Conservation (phyloP, 92 coral and sea anemone species). For the Zoanthus sansibaricus region DNA sequence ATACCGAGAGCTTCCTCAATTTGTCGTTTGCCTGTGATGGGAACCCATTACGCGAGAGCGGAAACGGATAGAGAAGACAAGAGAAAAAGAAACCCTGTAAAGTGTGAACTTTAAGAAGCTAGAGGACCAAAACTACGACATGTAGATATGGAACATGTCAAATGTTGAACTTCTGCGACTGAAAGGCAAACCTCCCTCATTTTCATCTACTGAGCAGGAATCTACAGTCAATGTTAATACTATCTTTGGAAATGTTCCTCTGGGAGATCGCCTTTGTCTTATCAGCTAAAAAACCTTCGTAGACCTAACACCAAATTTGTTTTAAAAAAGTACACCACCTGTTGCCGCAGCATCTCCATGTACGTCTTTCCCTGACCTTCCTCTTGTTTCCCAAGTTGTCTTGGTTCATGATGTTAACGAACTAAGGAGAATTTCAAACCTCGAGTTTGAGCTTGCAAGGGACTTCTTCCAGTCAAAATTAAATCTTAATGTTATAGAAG, state of each 20-base stretch:
- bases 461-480: no score
- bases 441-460: no score
- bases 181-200: conserved; percentile 45
- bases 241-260: conserved; percentile 61
- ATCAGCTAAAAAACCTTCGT: conserved; percentile 7
- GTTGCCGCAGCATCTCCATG: no score
- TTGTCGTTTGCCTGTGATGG: conserved; percentile 69
- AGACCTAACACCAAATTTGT: no score
- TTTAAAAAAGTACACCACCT: not conserved
- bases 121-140: no score
- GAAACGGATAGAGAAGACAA: conserved; percentile 43
- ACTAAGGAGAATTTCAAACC: no score
- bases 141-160: no score
- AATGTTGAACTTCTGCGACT: conserved; percentile 54
- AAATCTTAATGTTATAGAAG: no score
- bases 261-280: conserved; percentile 44
- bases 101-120: conserved; percentile 67
- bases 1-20: conserved; percentile 49
- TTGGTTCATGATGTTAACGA: no score
- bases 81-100: conserved; percentile 61
- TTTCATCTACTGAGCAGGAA: conserved; percentile 6
- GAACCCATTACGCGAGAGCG: conserved; percentile 57
- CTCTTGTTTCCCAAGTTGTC: no score
- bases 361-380: no score
- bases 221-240: conserved; percentile 6